Evolutionary conservation across 2,888 invertebrate genomes (phyloP), one percentile per base, ranked within the genome.

Genomic region (Erebia epiphron): DNA sequence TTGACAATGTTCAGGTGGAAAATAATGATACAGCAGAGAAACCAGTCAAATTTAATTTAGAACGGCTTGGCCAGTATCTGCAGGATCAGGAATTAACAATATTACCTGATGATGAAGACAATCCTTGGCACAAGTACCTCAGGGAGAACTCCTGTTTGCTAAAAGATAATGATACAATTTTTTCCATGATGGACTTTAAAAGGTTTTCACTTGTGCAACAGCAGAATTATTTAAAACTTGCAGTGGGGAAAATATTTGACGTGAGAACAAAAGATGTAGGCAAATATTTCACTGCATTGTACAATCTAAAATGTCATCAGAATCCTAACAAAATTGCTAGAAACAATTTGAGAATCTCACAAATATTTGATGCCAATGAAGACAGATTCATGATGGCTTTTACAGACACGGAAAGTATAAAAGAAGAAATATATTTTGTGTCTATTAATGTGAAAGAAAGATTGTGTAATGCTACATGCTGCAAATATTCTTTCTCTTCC

Each of bases 1-100:
- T 98, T 87, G 97, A 97, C 82, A 90, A 87, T 82, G 84, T 90
- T 41, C 88, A 89, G 79, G 81, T 79, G n/a, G 86, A 90, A 69
- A 82, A 78, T 73, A 76, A 77, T 72, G 84, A 87, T 49, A 81
- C 79, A 18, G 79, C 88, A 72, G 93, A 94, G 61, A 92, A 91
- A 80, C 89, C 90, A 72, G 92, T 95, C 74, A 90, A 95, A 78
- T 97, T 98, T 80, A 97, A 97, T 85, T 94, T 99, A 79, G 98
- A 99, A 89, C 95, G 97, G 81, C 94, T 99, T 61, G 98, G 98
- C 0, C 98, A 99, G 86, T 99, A 99, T 91, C 92, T 99, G 70
- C 95, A 96, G 77, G 96, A 98, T 83, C 94, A 94, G 77, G 95
- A 96, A 72, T 89, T 98, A 46, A 95, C 95, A 26, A 95, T 96